These are phyloP conservation scores for Cyclophora punctaria DNA, from an alignment of 2,888 invertebrate genomes.

Conservation along the genomic window DNA sequence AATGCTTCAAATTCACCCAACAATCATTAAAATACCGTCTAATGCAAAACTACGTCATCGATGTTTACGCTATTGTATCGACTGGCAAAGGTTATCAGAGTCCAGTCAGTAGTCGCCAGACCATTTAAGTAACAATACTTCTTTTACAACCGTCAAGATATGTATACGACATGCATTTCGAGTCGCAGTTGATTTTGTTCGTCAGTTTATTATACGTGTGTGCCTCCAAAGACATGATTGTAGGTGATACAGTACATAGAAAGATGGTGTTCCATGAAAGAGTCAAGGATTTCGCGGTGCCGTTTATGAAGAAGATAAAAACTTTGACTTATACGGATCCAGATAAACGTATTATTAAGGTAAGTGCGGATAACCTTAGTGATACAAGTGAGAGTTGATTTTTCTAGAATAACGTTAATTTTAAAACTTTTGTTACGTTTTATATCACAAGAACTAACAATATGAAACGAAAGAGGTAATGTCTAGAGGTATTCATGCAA, in stretches of 20 bases:
- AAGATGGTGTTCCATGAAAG: slow-evolving; percentile 70
- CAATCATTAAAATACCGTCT: background rate
- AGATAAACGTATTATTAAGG: slow-evolving; percentile 60
- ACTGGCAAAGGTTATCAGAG: slow-evolving; percentile 38
- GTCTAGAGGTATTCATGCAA: no score
- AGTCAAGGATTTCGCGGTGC: slow-evolving; percentile 65
- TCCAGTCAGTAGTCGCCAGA: slow-evolving; percentile 16
- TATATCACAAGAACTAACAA: no score
- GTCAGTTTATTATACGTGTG: slow-evolving; percentile 39
- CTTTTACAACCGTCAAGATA: slow-evolving; percentile 18
- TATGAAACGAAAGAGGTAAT: no score
- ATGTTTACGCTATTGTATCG: slow-evolving; percentile 15
- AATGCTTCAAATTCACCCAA: no score
- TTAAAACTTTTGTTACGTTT: no score
- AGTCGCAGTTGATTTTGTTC: slow-evolving; percentile 35
- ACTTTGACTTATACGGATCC: slow-evolving; percentile 52
- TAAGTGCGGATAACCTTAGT: slow-evolving; percentile 14
- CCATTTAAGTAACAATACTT: slow-evolving; percentile 21
- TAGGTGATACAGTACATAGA: slow-evolving; percentile 62
- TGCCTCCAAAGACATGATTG: slow-evolving; percentile 56
- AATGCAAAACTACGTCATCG: slow-evolving; percentile 12
- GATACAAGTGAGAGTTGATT: no score
- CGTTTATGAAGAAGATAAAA: slow-evolving; percentile 63
- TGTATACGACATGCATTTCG: slow-evolving; percentile 51
- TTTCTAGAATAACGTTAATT: no score